These are phyloP conservation scores for Cybosia mesomella DNA, from an alignment of 2,888 invertebrate genomes.

Conservation along the genomic window DNA sequence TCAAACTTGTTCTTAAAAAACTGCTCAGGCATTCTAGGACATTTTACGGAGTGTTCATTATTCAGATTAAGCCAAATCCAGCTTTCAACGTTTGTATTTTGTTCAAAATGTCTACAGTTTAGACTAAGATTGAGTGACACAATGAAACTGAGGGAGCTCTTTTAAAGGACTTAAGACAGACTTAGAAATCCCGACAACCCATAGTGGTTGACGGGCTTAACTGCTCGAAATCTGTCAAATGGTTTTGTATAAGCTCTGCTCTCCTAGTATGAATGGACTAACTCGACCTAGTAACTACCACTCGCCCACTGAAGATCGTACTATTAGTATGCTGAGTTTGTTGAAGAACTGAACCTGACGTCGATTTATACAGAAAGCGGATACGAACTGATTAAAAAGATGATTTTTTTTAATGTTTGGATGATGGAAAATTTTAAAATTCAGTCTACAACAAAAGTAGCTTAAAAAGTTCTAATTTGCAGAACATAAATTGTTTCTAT, in stretches of 20 bases:
- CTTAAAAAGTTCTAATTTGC: no score
- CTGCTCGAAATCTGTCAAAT: neutral
- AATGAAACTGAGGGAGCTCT: neutral
- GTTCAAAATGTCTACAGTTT: neutral
- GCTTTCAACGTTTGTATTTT: neutral
- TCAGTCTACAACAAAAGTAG: neutral
- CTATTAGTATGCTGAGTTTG: neutral
- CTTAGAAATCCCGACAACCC: neutral
- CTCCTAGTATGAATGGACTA: neutral
- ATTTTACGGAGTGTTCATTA: neutral
- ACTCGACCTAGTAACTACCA: neutral
- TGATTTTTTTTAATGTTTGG: no score
- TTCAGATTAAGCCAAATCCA: neutral
- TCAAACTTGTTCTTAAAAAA: no score
- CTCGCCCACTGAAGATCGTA: neutral
- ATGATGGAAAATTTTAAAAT: neutral
- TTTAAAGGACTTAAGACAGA: neutral
- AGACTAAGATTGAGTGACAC: slow-evolving; percentile 8
- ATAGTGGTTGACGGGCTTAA: neutral
- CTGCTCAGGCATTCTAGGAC: neutral
- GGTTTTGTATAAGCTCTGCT: neutral
- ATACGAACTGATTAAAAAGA: no score
- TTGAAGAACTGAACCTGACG: neutral
- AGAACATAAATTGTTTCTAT: no score
- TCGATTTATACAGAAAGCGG: neutral